These are phyloP conservation scores for Rhynchonycteris naso DNA, from an alignment of 2,797 vertebrate species.

Conservation along the genomic window DNA sequence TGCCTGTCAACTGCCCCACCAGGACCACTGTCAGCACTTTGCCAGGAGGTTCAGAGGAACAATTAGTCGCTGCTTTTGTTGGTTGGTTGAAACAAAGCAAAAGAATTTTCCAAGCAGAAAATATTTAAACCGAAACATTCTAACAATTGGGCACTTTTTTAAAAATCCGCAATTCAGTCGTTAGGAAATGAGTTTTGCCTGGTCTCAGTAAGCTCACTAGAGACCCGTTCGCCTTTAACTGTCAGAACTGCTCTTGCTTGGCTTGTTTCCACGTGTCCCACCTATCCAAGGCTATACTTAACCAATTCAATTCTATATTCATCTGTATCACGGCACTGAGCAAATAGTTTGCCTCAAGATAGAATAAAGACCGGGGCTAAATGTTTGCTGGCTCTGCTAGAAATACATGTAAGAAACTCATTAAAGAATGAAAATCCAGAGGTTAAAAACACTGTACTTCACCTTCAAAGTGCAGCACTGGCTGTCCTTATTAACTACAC, in stretches of 20 bases:
- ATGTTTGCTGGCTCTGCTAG: background rate
- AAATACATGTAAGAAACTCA: background rate
- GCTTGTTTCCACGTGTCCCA: constrained; percentile 35
- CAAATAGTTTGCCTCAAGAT: background rate
- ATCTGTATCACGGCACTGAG: background rate
- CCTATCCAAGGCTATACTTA: constrained; percentile 38
- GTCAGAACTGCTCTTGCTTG: background rate
- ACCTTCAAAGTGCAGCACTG: constrained; percentile 2
- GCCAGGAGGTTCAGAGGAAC: background rate
- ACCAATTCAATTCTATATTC: background rate
- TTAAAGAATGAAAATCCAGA: background rate
- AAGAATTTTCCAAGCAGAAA: constrained; percentile 13
- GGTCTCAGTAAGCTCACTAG: background rate
- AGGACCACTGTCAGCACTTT: background rate
- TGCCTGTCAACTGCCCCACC: constrained; percentile 1
- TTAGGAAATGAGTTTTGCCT: background rate
- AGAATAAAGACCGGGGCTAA: background rate
- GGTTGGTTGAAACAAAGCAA: constrained; percentile 32
- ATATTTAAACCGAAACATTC: constrained; percentile 57
- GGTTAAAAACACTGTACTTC: constrained; percentile 17
- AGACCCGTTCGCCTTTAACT: background rate
- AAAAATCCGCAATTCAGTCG: background rate
- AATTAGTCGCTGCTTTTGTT: constrained; percentile 3
- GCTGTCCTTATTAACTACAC: constrained; percentile 29
- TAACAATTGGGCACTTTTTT: background rate